Evolutionary conservation across 92 coral and sea anemone species (phyloP), one percentile per base, ranked within the genome.

Genomic region (Phenganax marumi): DNA sequence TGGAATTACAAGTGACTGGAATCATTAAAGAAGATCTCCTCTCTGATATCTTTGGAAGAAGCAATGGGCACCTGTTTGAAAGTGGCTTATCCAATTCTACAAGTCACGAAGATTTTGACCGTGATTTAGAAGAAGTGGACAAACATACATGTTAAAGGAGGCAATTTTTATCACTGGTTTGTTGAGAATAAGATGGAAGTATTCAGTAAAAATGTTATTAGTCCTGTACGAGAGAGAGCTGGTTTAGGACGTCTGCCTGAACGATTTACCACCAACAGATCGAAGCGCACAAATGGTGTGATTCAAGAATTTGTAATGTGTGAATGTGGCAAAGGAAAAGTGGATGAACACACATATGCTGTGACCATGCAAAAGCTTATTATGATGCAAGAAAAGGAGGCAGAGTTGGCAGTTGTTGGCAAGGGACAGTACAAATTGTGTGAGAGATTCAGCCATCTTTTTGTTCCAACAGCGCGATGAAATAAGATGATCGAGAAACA

Each of bases 171-270:
- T 24, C 7, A 58, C 9, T 56, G 72, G 47, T 77, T 77, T 57
- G 12, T 10, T 23, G 8, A 14, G 10, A 70, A 70, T 8, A 66
- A 80, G 17, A 9, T 8, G 3, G 52, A 17, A 12, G 49, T 64
- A 33, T 63, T 71, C 58, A 60, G 49, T 39, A 75, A 65, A 14
- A 70, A 76, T 55, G 82, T 80, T 39, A 71, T 80, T 47, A 71
- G 74, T 51, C 86, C 82, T 46, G 89, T 70, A 19, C 89, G 82
- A 12, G 74, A 81, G 69, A 61, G 85, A 73, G 86, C 86, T 73
- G 86, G 86, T 65, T 81, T 86, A 7, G 86, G 82, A 52, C 60
- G 82, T 72, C 83, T 85, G 22, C 89, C 86, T 18, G 82, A 47
- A 43, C 21, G 43, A 51, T 80, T 70, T 46, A 86, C 75, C 8